phyloP scores from a whole-genome alignment of 53 echinoderm and acorn worm species.

The Echinarachnius parma region DNA sequence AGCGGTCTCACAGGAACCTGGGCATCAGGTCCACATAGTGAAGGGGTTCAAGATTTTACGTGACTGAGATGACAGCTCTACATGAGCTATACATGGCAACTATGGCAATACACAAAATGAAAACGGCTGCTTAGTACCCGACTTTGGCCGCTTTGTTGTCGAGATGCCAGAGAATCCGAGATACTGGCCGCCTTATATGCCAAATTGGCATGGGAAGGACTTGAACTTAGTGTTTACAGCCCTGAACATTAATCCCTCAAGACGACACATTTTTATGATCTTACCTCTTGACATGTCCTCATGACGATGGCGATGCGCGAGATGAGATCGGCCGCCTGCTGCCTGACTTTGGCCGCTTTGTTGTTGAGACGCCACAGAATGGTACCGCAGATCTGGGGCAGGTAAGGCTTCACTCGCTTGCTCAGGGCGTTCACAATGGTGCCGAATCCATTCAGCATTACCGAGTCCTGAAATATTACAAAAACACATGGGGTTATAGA shows the following conservation, averaged over 20 bases:
- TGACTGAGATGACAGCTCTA: too few relatives aligned
- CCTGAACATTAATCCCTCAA: conserved; percentile 89
- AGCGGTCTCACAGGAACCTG: too few relatives aligned
- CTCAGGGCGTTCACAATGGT: conserved; percentile 96
- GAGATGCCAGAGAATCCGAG: conserved; percentile 97
- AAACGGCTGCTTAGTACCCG: conserved; percentile 95
- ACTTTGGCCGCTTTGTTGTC: conserved; percentile 99
- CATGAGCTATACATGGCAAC: too few relatives aligned
- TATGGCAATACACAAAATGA: conserved; percentile 97
- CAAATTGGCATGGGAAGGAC: too few relatives aligned
- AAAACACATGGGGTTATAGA: too few relatives aligned
- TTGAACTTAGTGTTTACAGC: too few relatives aligned
- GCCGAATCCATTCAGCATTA: conserved; percentile 99
- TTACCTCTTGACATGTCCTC: conserved; percentile 98
- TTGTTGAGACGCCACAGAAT: conserved; percentile 99
- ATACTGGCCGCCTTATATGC: too few relatives aligned
- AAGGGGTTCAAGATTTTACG: too few relatives aligned
- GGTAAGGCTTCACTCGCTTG: conserved; percentile 93
- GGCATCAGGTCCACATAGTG: too few relatives aligned
- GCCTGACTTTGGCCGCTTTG: conserved; percentile 97
- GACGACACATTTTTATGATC: conserved; percentile 63
- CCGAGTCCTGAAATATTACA: conserved; percentile 97
- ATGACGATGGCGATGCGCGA: conserved; percentile 99
- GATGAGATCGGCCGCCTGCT: conserved; percentile 99
- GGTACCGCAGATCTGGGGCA: conserved; percentile 99